A percentile compares a stretch with the other conserved stretches of the same genome.
Conservation (phyloP, 2,113 vertebrate species). For the Trichomycterus rosablanca region DNA sequence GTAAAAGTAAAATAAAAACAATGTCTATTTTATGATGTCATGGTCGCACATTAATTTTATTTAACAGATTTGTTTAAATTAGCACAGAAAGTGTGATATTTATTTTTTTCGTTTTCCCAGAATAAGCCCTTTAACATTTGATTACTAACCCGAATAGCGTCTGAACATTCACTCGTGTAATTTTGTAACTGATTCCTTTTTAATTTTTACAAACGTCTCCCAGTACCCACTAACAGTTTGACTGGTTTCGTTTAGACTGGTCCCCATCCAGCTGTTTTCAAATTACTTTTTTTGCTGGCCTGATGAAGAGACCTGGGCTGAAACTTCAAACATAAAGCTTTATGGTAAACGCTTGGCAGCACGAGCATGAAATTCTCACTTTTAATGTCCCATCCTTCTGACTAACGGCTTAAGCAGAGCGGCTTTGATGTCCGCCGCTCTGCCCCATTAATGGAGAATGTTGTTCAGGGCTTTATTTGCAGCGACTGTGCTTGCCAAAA, state of each 20-base stretch:
- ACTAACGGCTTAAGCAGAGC: conserved; percentile 59
- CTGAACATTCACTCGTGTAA: conserved; percentile 29
- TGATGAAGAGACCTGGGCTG: conserved; percentile 58
- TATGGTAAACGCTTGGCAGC: conserved; percentile 63
- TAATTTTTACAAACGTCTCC: conserved; percentile 49
- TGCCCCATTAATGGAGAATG: conserved; percentile 59
- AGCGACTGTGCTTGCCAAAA: conserved; percentile 49
- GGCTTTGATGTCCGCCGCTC: conserved; percentile 62
- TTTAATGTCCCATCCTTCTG: conserved; percentile 55
- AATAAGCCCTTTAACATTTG: background rate
- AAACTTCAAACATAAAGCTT: conserved; percentile 65
- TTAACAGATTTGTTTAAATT: conserved; percentile 34
- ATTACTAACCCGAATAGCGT: conserved; percentile 20
- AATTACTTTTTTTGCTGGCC: conserved; percentile 48
- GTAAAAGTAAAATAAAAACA: conserved; percentile 26
- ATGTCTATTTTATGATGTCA: conserved; percentile 35
- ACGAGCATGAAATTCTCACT: conserved; percentile 55
- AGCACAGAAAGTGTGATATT: conserved; percentile 32
- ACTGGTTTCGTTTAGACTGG: conserved; percentile 44
- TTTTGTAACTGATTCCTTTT: conserved; percentile 50
- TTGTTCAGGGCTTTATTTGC: conserved; percentile 62
- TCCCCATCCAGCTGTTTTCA: conserved; percentile 56
- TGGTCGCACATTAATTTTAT: conserved; percentile 14
- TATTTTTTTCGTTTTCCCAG: background rate
- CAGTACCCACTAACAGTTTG: conserved; percentile 34